Base-by-base conservation (phyloP, 2,888 invertebrate species). In the Phorcus lineatus region DNA sequence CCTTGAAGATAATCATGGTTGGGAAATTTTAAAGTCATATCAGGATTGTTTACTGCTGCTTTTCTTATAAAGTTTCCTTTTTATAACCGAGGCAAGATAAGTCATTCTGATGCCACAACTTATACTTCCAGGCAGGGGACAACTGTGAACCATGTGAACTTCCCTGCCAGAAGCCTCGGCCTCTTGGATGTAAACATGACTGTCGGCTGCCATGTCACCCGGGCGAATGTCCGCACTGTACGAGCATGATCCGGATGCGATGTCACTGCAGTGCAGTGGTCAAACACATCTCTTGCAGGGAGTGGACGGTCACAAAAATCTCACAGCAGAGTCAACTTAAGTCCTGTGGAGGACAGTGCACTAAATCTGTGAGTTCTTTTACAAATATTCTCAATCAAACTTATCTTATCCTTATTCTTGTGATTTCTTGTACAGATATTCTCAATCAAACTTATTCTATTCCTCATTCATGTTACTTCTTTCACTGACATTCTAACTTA, bases 191-290 rank as follows among this genome's bases (percentile, higher is more conserved):
- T 91, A 94, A 93, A 0, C 98, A 98, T 92, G 94, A 94, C 36
- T 98, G 97, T 91, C 93, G 95, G 1, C 94, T 94, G 53, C 90
- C 92, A 2, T 94, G 94, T 84, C 94, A 94, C 93, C 95, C 95
- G 0, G 95, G 95, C 16, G 85, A 87, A 0, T 98, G 98, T 90
- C 95, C 95, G 0, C 95, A 96, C 0, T 98, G 98, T 92, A 95
- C 81, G 17, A 90, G 90, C 85, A 90, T 90, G 90, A 84, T 91
- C 28, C 86, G 90, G 7, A 92, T 91, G 90, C 94, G 95, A 53
- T 98, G 98, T 88, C 97, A 98, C 91, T 98, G 98, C 91, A 95
- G 95, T 0, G 94, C 97, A 6, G 95, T 95, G 78, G 95, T 96
- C 84, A 94, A 96, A 3, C 96, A 96, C 88, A 94, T 97, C 78